Evolutionary conservation across 1,140 invertebrate genomes (phyloP).

Genomic region (Branchinecta lindahli): DNA sequence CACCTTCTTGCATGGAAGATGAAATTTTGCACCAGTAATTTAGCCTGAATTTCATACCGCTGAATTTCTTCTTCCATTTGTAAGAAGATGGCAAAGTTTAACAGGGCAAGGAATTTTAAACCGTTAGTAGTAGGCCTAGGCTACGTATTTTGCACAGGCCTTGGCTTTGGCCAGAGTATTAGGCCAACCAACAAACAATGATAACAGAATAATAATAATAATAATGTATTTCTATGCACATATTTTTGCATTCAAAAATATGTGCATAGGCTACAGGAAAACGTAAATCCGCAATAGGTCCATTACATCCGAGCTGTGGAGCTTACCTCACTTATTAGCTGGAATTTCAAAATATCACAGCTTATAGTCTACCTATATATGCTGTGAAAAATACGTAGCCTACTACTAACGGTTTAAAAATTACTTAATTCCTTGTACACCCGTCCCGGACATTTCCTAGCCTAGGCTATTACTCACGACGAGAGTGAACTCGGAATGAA

Average conservation of each 20-base stretch:
- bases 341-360: conserved; percentile 6
- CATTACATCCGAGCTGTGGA: too few species aligned
- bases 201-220: conserved; percentile 9
- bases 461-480: conserved; percentile 8
- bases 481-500: too few species aligned
- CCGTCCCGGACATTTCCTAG: conserved; percentile 4
- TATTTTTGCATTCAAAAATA: conserved; percentile 9
- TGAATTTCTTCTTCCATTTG: conserved; percentile 9
- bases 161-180: conserved; percentile 8
- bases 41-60: conserved; percentile 5
- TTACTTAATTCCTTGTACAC: conserved; percentile 8
- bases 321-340: too few species aligned
- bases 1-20: conserved; percentile 1
- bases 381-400: conserved; percentile 8
- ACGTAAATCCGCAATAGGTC: conserved; percentile 5
- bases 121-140: conserved; percentile 7
- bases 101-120: conserved; percentile 8
- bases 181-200: conserved; percentile 5
- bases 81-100: conserved; percentile 2
- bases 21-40: conserved; percentile 9
- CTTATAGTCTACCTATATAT: conserved; percentile 9
- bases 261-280: conserved; percentile 5
- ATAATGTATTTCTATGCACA: conserved; percentile 9
- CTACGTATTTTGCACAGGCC: conserved; percentile 5
- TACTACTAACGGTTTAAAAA: conserved; percentile 6